Conservation (phyloP, 1,140 invertebrate species). For the Danaus melanippus region DNA sequence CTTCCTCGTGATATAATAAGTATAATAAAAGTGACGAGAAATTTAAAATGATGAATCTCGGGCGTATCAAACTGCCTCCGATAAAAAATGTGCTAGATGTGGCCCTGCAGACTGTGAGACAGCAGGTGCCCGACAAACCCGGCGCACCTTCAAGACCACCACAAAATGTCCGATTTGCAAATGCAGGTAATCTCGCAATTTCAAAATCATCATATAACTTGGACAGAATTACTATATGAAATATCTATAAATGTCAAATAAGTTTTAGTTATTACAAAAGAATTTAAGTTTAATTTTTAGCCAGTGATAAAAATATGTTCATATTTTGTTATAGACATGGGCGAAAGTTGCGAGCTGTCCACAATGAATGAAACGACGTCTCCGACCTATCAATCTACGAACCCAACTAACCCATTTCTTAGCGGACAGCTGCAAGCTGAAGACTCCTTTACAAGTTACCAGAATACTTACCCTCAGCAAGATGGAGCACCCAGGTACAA, state of each 20-base stretch:
- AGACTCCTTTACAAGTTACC: conserved; percentile 71
- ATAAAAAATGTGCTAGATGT: conserved; percentile 83
- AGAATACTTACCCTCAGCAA: conserved; percentile 64
- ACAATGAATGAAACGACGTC: conserved; percentile 68
- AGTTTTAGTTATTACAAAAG: no score
- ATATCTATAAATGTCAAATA: no score
- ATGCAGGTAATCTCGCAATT: conserved; percentile 66
- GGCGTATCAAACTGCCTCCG: conserved; percentile 77
- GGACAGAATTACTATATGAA: no score
- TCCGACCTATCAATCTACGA: conserved; percentile 66
- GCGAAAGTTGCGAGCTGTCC: conserved; percentile 65
- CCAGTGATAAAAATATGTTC: conserved; percentile 10
- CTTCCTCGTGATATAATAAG: conserved; percentile 28
- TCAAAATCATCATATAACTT: no score
- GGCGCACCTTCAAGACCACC: conserved; percentile 70
- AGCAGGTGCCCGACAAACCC: conserved; percentile 81
- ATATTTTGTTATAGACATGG: conserved; percentile 50
- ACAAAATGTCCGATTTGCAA: conserved; percentile 76
- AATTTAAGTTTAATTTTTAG: no score
- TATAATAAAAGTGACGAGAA: conserved; percentile 12
- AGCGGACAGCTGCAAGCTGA: conserved; percentile 64
- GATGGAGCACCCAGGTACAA: conserved; percentile 58
- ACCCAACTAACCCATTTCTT: conserved; percentile 68
- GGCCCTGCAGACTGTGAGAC: conserved; percentile 84
- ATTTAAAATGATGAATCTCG: conserved; percentile 60